Conservation (phyloP, 2,888 invertebrate genomes). For the Drosophila aldrichi region DNA sequence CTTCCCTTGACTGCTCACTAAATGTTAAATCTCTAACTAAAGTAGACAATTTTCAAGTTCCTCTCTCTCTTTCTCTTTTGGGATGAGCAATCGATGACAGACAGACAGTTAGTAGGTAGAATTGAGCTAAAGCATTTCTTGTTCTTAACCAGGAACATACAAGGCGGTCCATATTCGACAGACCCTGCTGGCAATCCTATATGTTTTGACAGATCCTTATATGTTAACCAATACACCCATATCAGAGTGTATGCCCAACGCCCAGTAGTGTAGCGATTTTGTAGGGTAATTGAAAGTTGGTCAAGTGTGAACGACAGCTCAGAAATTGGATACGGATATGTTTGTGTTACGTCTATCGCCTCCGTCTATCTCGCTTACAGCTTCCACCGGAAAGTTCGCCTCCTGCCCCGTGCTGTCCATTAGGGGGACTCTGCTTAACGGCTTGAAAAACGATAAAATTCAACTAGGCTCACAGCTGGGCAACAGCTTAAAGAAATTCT, state of each 20-base stretch:
- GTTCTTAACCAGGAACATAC: too few species aligned
- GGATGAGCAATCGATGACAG: too few species aligned
- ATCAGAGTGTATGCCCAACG: background rate
- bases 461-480: constrained; percentile 43
- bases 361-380: background rate
- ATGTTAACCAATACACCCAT: background rate
- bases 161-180: too few species aligned
- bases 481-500: constrained; percentile 40
- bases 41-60: too few species aligned
- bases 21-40: too few species aligned
- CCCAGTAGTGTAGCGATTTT: constrained; percentile 8
- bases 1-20: too few species aligned
- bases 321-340: constrained; percentile 35
- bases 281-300: constrained; percentile 77
- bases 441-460: constrained; percentile 73
- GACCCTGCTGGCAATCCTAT: too few species aligned
- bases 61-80: too few species aligned
- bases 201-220: too few species aligned
- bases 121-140: too few species aligned
- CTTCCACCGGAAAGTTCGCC: constrained; percentile 1
- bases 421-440: constrained; percentile 59
- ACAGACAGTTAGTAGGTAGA: too few species aligned
- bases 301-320: constrained; percentile 68
- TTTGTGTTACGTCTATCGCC: background rate
- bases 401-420: constrained; percentile 15